phyloP scores from a whole-genome alignment of 1,140 invertebrate genomes.

The Sipha flava region DNA sequence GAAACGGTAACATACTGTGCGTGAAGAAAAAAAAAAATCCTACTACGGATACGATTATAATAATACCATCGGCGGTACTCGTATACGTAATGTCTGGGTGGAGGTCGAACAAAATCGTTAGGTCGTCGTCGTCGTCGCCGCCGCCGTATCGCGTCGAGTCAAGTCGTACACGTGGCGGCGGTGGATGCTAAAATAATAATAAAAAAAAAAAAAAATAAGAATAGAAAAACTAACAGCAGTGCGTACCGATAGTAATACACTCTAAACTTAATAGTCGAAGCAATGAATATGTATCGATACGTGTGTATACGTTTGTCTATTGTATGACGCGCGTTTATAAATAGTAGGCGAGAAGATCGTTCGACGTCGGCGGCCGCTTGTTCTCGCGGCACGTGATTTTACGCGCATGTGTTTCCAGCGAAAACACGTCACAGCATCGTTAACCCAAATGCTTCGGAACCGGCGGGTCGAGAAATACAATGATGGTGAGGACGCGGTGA shows the following conservation, averaged over 20 bases:
- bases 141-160: neutral
- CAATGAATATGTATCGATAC: too few species aligned
- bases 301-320: too few species aligned
- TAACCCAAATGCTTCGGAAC: too few species aligned
- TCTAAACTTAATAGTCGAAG: too few species aligned
- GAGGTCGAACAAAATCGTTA: constrained; percentile 13
- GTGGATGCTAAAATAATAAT: neutral
- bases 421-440: too few species aligned
- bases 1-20: too few species aligned
- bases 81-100: neutral
- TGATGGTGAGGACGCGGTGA: too few species aligned
- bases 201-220: neutral
- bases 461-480: too few species aligned
- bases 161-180: neutral
- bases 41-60: neutral
- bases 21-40: neutral
- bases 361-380: too few species aligned
- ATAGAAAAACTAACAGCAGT: too few species aligned
- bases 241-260: neutral
- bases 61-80: neutral
- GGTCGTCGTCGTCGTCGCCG: neutral
- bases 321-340: neutral
- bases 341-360: neutral
- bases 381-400: too few species aligned
- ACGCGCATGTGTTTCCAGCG: too few species aligned